A percentile compares a stretch with the other conserved stretches of the same genome.
Conservation (phyloP, 2,888 invertebrate genomes). For the Acanthopleura granulata region DNA sequence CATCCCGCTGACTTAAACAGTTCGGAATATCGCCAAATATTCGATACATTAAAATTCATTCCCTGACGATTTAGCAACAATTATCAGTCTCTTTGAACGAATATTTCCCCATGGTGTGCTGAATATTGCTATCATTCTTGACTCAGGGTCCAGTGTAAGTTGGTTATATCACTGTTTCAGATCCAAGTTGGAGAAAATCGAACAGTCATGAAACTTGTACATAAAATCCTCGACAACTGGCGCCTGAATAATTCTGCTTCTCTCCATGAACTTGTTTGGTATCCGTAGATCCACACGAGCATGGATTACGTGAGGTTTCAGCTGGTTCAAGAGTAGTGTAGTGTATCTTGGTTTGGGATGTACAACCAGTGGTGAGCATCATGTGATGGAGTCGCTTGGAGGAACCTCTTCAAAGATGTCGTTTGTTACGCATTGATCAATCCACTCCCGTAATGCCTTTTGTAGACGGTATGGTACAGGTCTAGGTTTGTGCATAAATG, state of each 20-base stretch:
- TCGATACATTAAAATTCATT: conserved; percentile 22
- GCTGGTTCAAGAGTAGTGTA: too few relatives aligned
- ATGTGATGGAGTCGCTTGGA: too few relatives aligned
- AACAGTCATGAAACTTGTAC: conserved; percentile 17
- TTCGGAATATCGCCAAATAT: conserved; percentile 23
- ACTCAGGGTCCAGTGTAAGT: background rate
- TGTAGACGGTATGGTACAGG: too few relatives aligned
- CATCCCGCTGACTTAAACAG: conserved; percentile 23
- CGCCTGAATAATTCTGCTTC: conserved; percentile 2
- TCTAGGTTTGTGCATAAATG: too few relatives aligned
- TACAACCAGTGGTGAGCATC: too few relatives aligned
- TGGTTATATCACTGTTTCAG: conserved; percentile 21
- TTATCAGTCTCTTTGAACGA: conserved; percentile 16
- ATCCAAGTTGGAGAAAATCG: conserved; percentile 22
- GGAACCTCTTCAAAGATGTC: too few relatives aligned
- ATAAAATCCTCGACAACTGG: conserved; percentile 25
- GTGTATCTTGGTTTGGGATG: too few relatives aligned
- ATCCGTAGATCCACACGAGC: too few relatives aligned
- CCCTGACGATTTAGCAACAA: conserved; percentile 23
- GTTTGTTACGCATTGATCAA: too few relatives aligned
- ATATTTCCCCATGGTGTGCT: conserved; percentile 24
- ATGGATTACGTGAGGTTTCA: too few relatives aligned
- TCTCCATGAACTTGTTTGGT: too few relatives aligned
- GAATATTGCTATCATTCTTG: conserved; percentile 23
- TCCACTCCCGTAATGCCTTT: too few relatives aligned